Percentiles rank a stretch among this genome's conserved stretches.
phyloP scores from a whole-genome alignment of 37 sponge, comb jelly and placozoan species.

The Mnemiopsis leidyi region DNA sequence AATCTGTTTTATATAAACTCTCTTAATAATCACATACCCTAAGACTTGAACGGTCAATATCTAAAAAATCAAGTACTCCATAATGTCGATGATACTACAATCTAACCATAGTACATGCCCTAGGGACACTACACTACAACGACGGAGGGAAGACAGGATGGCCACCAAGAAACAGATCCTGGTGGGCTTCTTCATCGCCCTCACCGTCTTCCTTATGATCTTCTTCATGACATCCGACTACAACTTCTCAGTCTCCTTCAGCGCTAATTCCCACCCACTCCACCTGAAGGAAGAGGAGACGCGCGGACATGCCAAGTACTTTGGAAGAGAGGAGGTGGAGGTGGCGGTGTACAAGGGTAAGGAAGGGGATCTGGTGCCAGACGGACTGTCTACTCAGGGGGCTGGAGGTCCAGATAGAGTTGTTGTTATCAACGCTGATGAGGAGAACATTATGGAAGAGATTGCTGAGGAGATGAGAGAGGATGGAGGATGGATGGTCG shows the following conservation, averaged over 20 bases:
- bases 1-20: no score
- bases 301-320: not conserved
- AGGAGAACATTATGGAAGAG: not conserved
- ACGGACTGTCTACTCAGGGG: not conserved
- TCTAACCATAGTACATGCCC: not conserved
- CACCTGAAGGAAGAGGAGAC: not conserved
- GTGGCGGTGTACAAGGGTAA: constrained; percentile 14
- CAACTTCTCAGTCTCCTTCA: not conserved
- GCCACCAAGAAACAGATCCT: not conserved
- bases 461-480: not conserved
- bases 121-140: not conserved
- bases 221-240: not conserved
- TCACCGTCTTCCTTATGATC: not conserved
- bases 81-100: no score
- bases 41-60: no score
- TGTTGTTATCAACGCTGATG: not conserved
- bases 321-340: not conserved
- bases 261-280: not conserved
- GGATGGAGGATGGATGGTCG: not conserved
- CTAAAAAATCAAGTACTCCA: no score
- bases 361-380: not conserved
- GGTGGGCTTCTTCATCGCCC: not conserved
- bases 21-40: no score
- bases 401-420: not conserved
- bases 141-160: not conserved